Evolutionary conservation across 2,888 invertebrate genomes (phyloP), one percentile per base, ranked within the genome.

Genomic region (Polymixis flavicincta): DNA sequence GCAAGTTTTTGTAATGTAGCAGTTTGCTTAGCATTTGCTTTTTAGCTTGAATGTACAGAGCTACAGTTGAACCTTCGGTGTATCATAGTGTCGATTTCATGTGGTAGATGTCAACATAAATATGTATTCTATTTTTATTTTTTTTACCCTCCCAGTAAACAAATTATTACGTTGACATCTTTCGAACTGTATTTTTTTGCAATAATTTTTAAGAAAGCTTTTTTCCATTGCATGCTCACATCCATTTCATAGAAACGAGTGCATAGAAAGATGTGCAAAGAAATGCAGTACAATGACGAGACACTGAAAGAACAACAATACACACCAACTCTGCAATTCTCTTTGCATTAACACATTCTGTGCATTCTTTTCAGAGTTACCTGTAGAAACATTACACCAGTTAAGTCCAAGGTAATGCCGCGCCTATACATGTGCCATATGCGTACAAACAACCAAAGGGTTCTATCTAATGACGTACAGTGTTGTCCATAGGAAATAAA

Each of bases 321-420:
- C 87, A 83, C 86, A 76, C 80, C 74, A 78, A 85, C 87, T 81
- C 92, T 92, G 93, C 93, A 90, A 83, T 83, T 84, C 85, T 94
- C 95, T 95, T 95, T 95, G 95, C 91, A 90, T 92, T 92, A 88
- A 93, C 92, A 89, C 89, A 79, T 94, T 96, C 96, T 96, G 94
- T 96, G 96, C 96, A 95, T 95, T 96, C 95, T 95, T 96, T 96
- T 96, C 96, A 96, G 96, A 95, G 86, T 87, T 95, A 94, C 95
- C 93, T 92, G 94, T 94, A 92, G 92, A 92, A 81, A 89, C 90
- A 90, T 87, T 87, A 88, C 89, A 84, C 63, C 83, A 87, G 87
- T 85, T 76, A 85, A 74, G 84, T 84, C 78, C 74, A 86, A 92
- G 92, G 91, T 92, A 92, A 87, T 80, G 78, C 50, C 68, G 74